Conservation (phyloP, 2,797 vertebrate genomes). For the Bufotes viridis region DNA sequence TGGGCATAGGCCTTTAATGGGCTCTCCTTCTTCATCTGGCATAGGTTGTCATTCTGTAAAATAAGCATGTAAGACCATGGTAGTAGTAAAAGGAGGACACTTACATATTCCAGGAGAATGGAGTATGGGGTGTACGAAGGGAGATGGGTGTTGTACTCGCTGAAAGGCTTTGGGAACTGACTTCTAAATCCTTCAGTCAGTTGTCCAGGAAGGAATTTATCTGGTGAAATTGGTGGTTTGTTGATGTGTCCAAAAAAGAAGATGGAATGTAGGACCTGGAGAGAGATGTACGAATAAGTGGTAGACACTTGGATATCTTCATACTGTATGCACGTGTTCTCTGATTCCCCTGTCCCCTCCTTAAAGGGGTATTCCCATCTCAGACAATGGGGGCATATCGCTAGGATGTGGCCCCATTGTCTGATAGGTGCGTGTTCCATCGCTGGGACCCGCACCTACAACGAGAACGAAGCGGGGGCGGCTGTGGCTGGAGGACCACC, state of each 20-base stretch:
- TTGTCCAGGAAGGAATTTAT: not conserved
- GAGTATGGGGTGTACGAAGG: slow-evolving; percentile 19
- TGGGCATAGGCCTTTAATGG: no score
- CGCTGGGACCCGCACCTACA: no score
- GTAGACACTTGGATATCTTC: no score
- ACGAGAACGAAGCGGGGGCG: no score
- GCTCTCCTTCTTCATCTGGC: no score
- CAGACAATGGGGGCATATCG: no score
- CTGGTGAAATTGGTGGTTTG: not conserved
- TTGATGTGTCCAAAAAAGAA: slow-evolving; percentile 45
- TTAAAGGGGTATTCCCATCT: no score
- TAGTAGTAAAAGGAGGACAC: not conserved
- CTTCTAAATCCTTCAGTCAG: not conserved
- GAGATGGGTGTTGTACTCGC: slow-evolving; percentile 6
- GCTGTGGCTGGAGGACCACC: no score
- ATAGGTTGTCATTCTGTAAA: not conserved
- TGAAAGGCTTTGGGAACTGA: not conserved
- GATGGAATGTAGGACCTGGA: slow-evolving; percentile 31
- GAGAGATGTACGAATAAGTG: not conserved
- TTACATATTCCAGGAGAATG: slow-evolving; percentile 51
- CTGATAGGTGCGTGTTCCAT: no score
- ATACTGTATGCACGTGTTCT: no score
- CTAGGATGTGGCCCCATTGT: no score
- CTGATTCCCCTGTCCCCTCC: no score
- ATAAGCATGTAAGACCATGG: not conserved